These are phyloP conservation scores for Dinothrombium tinctorium DNA, from an alignment of 1,140 invertebrate species.

Conservation along the genomic window DNA sequence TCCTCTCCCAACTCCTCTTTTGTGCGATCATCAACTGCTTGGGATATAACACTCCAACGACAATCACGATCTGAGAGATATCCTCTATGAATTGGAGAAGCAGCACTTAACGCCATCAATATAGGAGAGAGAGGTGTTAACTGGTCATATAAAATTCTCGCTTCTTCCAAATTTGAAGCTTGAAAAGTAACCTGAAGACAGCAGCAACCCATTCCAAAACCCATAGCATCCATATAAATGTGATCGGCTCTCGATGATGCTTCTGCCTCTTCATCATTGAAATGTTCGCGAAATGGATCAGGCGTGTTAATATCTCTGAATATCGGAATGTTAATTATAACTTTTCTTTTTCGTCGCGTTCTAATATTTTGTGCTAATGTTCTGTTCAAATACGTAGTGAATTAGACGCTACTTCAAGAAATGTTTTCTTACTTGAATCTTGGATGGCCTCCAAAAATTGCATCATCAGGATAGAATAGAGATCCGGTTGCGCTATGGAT, in stretches of 20 bases:
- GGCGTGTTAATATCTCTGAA: slow-evolving; percentile 62
- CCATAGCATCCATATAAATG: slow-evolving; percentile 95
- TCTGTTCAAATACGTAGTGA: too few species aligned
- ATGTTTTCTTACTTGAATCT: slow-evolving; percentile 35
- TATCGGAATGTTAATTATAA: slow-evolving; percentile 84
- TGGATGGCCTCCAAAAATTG: slow-evolving; percentile 77
- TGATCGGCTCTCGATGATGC: slow-evolving; percentile 49
- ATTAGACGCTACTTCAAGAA: not conserved
- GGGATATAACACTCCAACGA: slow-evolving; percentile 83
- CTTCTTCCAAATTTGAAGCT: slow-evolving; percentile 90
- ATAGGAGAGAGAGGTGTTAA: slow-evolving; percentile 90
- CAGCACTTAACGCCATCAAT: slow-evolving; percentile 82
- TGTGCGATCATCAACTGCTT: slow-evolving; percentile 85
- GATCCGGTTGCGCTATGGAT: slow-evolving; percentile 49
- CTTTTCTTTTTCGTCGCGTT: slow-evolving; percentile 68
- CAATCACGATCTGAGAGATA: slow-evolving; percentile 85
- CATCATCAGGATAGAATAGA: slow-evolving; percentile 84
- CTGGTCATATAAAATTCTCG: slow-evolving; percentile 86
- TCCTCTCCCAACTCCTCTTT: slow-evolving; percentile 56
- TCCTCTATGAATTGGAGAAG: slow-evolving; percentile 78
- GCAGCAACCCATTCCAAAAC: slow-evolving; percentile 97
- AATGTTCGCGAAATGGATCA: slow-evolving; percentile 45
- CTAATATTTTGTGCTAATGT: slow-evolving; percentile 84
- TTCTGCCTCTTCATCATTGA: slow-evolving; percentile 31
- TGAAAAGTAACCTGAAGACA: slow-evolving; percentile 90